phyloP scores from a whole-genome alignment of 2,113 vertebrate species.

The Ginglymostoma cirratum region DNA sequence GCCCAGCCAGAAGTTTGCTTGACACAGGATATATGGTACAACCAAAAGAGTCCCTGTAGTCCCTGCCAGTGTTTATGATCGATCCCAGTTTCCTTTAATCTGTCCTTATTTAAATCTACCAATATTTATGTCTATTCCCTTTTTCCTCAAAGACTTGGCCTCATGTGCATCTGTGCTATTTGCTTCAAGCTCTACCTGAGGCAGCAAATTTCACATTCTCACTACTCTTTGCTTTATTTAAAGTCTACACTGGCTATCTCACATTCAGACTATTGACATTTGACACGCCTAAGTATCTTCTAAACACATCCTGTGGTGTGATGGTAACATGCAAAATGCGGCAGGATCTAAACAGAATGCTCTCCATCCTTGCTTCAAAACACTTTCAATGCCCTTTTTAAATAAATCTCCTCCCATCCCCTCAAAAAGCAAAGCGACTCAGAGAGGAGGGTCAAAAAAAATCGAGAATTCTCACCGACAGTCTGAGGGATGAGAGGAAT shows the following conservation, averaged over 20 bases:
- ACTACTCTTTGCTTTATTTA: not conserved
- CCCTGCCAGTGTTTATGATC: not conserved
- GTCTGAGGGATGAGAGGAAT: slow-evolving; percentile 80
- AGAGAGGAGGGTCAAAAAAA: slow-evolving; percentile 37
- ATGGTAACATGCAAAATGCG: not conserved
- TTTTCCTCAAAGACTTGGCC: not conserved
- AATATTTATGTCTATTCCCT: not conserved
- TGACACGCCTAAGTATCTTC: too few relatives aligned
- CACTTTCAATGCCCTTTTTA: too few relatives aligned
- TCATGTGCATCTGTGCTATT: not conserved
- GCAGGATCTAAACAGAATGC: not conserved
- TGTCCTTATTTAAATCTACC: not conserved
- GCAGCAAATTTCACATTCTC: not conserved
- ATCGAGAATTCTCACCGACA: slow-evolving; percentile 69
- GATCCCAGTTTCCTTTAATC: not conserved
- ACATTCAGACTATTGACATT: too few relatives aligned
- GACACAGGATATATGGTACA: not conserved
- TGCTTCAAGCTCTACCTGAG: not conserved
- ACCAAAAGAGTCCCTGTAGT: not conserved
- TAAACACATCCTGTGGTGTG: not conserved
- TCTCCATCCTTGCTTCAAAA: not conserved
- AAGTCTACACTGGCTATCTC: not conserved
- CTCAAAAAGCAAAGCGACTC: not conserved
- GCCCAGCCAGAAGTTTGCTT: not conserved
- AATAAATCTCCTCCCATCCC: not conserved